Evolutionary conservation across 2,113 vertebrate species (phyloP).

Genomic region (Xenopus borealis): DNA sequence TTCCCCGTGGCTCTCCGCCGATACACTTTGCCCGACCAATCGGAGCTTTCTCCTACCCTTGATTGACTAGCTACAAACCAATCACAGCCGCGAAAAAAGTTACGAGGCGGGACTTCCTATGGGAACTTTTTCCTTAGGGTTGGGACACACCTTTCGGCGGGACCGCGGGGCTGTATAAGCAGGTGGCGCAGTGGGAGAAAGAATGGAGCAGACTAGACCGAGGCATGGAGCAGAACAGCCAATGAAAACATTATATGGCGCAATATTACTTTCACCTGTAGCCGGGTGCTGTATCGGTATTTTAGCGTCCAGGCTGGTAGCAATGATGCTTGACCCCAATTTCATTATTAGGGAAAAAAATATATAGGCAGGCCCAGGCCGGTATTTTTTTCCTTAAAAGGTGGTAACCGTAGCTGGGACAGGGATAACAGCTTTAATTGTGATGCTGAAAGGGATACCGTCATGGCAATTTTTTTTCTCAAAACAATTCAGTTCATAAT

Average conservation of each 20-base stretch:
- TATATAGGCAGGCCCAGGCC: too few species aligned
- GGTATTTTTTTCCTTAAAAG: too few species aligned
- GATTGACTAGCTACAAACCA: neutral
- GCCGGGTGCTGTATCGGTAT: too few species aligned
- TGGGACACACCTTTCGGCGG: slow-evolving; percentile 41
- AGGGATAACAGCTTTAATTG: too few species aligned
- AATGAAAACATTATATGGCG: neutral
- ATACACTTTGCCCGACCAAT: slow-evolving; percentile 14
- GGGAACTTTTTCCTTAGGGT: slow-evolving; percentile 6
- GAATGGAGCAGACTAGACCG: neutral
- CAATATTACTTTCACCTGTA: too few species aligned
- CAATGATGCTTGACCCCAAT: too few species aligned
- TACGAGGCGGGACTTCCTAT: slow-evolving; percentile 47
- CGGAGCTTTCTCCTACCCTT: neutral
- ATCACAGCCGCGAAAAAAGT: slow-evolving; percentile 3
- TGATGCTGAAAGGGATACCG: too few species aligned
- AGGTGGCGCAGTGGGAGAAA: slow-evolving; percentile 4
- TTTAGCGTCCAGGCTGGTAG: too few species aligned
- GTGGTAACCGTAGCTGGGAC: too few species aligned
- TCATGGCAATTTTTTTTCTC: too few species aligned
- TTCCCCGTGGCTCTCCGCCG: neutral
- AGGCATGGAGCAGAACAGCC: neutral
- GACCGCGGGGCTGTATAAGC: slow-evolving; percentile 8
- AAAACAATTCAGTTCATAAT: too few species aligned
- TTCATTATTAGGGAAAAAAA: too few species aligned